phyloP scores from a whole-genome alignment of 2,888 invertebrate genomes.

The Torymus auratus region DNA sequence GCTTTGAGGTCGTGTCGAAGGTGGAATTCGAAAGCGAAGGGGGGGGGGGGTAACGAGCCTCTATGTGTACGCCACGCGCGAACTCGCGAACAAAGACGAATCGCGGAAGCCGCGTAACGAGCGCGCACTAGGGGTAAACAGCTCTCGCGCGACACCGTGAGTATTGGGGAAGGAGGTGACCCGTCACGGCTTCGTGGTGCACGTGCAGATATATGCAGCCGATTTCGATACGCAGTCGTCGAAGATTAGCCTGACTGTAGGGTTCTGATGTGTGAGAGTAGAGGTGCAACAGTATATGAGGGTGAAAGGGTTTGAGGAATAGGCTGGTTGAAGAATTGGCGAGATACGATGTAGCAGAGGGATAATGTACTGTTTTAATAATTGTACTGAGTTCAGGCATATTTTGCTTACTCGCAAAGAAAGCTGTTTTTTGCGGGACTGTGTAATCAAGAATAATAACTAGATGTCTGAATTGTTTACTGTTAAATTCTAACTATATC shows the following conservation, averaged over 20 bases:
- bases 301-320: too few species aligned
- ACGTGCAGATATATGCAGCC: not conserved
- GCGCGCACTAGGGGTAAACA: not conserved
- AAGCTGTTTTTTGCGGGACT: too few species aligned
- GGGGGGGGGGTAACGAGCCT: not conserved
- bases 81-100: constrained; percentile 5
- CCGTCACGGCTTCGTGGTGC: not conserved
- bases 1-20: not conserved
- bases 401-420: too few species aligned
- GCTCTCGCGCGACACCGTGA: not conserved
- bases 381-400: too few species aligned
- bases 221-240: not conserved
- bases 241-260: not conserved
- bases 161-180: not conserved
- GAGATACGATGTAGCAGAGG: too few species aligned
- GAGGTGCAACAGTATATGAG: too few species aligned
- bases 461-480: too few species aligned
- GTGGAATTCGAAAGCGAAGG: not conserved
- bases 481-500: too few species aligned
- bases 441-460: too few species aligned
- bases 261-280: too few species aligned
- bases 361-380: too few species aligned
- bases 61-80: not conserved
- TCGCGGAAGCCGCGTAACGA: constrained; percentile 22
- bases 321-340: too few species aligned